Evolutionary conservation across 2,113 vertebrate genomes (phyloP).

Genomic region (Cephalophus harveyi): DNA sequence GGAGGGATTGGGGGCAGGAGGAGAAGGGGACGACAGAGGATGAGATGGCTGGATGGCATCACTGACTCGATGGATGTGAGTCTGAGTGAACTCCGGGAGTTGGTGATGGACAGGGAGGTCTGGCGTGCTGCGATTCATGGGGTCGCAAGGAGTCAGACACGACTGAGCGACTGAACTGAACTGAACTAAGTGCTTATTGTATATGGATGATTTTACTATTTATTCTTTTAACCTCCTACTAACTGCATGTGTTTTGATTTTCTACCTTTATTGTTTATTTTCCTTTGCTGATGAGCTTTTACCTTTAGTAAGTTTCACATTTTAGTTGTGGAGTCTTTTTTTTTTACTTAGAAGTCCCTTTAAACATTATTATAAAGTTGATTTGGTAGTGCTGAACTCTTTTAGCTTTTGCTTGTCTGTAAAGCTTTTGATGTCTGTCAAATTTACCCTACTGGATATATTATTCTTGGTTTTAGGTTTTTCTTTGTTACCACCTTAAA

Average conservation of each 20-base stretch:
- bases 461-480: background rate
- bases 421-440: background rate
- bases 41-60: too few relatives aligned
- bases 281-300: background rate
- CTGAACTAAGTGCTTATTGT: background rate
- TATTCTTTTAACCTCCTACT: background rate
- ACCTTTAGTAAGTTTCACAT: background rate
- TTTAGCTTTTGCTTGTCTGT: background rate
- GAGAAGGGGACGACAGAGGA: too few relatives aligned
- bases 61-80: too few relatives aligned
- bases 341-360: background rate
- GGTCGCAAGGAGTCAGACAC: too few relatives aligned
- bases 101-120: too few relatives aligned
- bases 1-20: too few relatives aligned
- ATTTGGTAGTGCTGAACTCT: background rate
- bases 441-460: background rate
- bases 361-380: background rate
- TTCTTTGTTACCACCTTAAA: background rate
- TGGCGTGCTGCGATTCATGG: too few relatives aligned
- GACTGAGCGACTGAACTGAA: too few relatives aligned
- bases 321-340: background rate
- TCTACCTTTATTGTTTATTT: background rate
- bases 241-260: background rate
- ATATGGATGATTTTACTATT: background rate
- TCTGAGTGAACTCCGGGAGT: too few relatives aligned